Conservation (phyloP, 1,140 invertebrate genomes). For the Magallana angulata region DNA sequence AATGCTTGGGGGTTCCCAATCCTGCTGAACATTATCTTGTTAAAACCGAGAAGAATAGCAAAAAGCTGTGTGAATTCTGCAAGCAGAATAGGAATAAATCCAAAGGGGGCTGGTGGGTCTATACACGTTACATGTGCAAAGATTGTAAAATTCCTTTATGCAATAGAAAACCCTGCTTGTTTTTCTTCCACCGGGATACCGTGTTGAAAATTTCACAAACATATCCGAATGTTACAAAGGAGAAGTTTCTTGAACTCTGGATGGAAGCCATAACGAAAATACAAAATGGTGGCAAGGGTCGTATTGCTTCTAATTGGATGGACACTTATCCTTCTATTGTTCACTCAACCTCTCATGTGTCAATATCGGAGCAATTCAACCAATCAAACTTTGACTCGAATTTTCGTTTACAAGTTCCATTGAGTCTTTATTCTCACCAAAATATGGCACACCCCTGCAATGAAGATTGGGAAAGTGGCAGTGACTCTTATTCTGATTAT, state of each 20-base stretch:
- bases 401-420: not conserved
- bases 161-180: conserved; percentile 42
- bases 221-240: not conserved
- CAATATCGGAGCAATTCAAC: not conserved
- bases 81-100: conserved; percentile 50
- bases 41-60: conserved; percentile 20
- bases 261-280: not conserved
- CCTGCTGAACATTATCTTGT: conserved; percentile 31
- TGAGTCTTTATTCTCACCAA: not conserved
- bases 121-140: conserved; percentile 50
- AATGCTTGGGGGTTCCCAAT: conserved; percentile 4
- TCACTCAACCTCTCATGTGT: not conserved
- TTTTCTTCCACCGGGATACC: conserved; percentile 6
- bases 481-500: conserved; percentile 11
- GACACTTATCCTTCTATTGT: not conserved
- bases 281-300: conserved; percentile 8
- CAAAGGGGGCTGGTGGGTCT: conserved; percentile 53
- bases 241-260: conserved; percentile 21
- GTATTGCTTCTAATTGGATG: not conserved
- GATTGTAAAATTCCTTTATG: conserved; percentile 46
- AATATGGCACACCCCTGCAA: not conserved
- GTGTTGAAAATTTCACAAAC: not conserved
- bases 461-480: conserved; percentile 14
- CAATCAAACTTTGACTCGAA: not conserved
- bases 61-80: conserved; percentile 54